Evolutionary conservation across 30 jellyfish, hydroid and myxozoan species (phyloP), one percentile per base, ranked within the genome.

Genomic region (Pelagia noctiluca): DNA sequence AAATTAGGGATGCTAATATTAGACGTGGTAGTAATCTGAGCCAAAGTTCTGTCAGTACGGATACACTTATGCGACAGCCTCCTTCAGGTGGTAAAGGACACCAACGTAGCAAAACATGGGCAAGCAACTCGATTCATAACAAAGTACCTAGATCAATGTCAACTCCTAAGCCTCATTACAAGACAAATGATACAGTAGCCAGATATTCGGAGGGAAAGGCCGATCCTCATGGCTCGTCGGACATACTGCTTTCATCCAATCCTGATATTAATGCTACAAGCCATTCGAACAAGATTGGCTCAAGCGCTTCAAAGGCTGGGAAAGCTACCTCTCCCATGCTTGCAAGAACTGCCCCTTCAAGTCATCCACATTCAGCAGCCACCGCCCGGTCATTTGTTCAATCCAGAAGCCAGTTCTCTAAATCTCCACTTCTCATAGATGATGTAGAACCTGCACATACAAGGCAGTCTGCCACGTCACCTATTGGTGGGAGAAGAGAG

Each of bases 81-180:
- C 96, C 96, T 31, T 67, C 50, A 31, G 96, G 96, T 16, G 78
- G 71, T 49, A 87, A 78, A 38, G 50, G 50, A 52, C 96, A 87
- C 88, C 89, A 70, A 48, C 84, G 96, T 0, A 87, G 96, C 87
- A 78, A 63, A 34, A 87, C 96, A 68, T 87, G 96, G 96, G 76
- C 67, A 38, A 49, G 82, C 74, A 42, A 30, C 16, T 49, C 80
- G 2, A 16, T 32, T 24, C 22, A 28, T 3, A 25, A 50, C 19
- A 23, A 35, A 23, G 23, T 35, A 2, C 86, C 89, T 12, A 48
- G 65, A 1, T 80, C 89, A 2, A 64, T 63, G 38, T 76, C 96
- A 29, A 71, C 89, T 22, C 89, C 96, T 32, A 68, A 66, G 42
- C 80, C 52, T 24, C 85, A 49, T n/a, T 5, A 42, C 35, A 26